These are phyloP conservation scores for Akabosia matsudoensis DNA, from an alignment of 1,140 invertebrate species.

Conservation along the genomic window DNA sequence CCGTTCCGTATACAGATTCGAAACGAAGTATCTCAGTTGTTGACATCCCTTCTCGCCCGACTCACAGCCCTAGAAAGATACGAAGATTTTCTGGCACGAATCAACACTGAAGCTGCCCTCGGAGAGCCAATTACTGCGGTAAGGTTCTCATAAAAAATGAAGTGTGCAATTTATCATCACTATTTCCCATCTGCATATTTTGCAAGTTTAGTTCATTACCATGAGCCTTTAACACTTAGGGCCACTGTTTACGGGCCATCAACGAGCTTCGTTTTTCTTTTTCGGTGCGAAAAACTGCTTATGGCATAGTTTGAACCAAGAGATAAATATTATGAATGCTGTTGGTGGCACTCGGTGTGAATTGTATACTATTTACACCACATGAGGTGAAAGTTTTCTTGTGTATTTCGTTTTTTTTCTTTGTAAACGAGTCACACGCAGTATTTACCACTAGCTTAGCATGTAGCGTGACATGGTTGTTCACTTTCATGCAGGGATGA, in stretches of 20 bases:
- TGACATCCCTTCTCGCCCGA: slow-evolving; percentile 55
- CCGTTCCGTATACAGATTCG: slow-evolving; percentile 45
- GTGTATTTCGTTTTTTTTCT: no score
- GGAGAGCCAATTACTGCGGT: slow-evolving; percentile 58
- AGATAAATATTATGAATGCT: no score
- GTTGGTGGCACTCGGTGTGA: no score
- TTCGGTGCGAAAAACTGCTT: no score
- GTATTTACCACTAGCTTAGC: background rate
- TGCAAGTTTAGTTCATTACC: no score
- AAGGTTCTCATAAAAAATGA: slow-evolving; percentile 46
- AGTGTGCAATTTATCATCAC: background rate
- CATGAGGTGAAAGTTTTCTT: background rate
- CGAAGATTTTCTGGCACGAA: slow-evolving; percentile 61
- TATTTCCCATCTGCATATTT: no score
- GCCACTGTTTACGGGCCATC: no score
- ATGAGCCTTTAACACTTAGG: no score
- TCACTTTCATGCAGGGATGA: background rate
- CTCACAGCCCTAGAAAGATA: slow-evolving; percentile 54
- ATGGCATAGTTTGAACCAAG: no score
- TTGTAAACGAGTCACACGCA: no score
- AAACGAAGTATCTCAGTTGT: slow-evolving; percentile 53
- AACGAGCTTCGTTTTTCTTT: no score
- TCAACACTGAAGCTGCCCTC: slow-evolving; percentile 54
- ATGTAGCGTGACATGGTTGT: background rate
- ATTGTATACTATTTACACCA: no score